Evolutionary conservation across 2,113 vertebrate species (phyloP), one percentile per base, ranked within the genome.

Genomic region (Leptodactylus fuscus): DNA sequence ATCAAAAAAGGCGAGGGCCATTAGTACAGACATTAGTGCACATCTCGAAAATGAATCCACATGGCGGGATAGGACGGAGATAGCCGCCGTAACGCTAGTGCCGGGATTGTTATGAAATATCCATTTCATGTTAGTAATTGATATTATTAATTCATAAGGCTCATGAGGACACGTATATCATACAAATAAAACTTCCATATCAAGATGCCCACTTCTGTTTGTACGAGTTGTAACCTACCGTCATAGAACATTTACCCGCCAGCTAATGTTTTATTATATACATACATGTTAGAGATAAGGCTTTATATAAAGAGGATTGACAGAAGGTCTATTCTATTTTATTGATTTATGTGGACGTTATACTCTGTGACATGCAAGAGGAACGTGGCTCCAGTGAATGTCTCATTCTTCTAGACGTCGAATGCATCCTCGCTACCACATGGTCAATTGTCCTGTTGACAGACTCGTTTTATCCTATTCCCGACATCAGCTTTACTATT

Each of bases 111-210:
- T 38, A 20, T 38, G 18, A 69, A 67, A 69, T 36, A 69, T 38
- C 32, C 16, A 38, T 10, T 38, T 22, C 38, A 36, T 34, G 6
- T 10, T 22, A 22, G 65, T 69, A 69, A 69, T 36, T 36, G 65
- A 38, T 38, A 38, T 69, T 69, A 38, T 38, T 69, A 69, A 69
- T 69, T 36, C 65, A 65, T 65, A 32, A 65, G 60, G 60, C 15
- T 65, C 15, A 7, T 16, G 29, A 65, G 13, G 29, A 32, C 60
- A 65, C 6, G 24, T 32, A 32, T 32, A 65, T 24, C 55, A 12
- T 60, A n/a, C n/a, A 32, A 32, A 15, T 32, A 32, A 6, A 65
- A 65, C 32, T 20, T 65, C 60, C 18, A 32, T 13, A 65, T 27
- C 27, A 27, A 3, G 53, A 58, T 58, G 8, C 53, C 7, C 16